Conservation (phyloP, 2,888 invertebrate species). For the Laspeyria flexula region DNA sequence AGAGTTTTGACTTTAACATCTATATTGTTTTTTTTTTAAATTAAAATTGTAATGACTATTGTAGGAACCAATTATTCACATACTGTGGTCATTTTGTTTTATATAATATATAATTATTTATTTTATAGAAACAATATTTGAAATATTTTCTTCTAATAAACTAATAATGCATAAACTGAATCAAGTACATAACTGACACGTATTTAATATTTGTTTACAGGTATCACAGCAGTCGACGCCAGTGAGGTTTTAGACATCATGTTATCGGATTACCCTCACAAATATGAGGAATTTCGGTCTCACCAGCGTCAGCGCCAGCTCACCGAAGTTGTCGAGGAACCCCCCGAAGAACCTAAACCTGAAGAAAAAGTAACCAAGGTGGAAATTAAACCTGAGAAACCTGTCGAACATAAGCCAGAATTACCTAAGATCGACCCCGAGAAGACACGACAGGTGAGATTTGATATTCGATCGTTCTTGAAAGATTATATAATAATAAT, state of each 20-base stretch:
- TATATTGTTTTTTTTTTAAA: too few species aligned
- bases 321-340: constrained; percentile 42
- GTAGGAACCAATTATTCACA: too few species aligned
- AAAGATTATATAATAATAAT: too few species aligned
- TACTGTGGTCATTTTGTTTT: too few species aligned
- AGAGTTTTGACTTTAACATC: too few species aligned
- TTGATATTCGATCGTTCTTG: too few species aligned
- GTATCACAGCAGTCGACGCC: constrained; percentile 95
- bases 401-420: constrained; percentile 62
- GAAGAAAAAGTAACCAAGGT: constrained; percentile 62
- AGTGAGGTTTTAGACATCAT: constrained; percentile 98
- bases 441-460: constrained; percentile 73
- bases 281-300: constrained; percentile 95
- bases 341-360: constrained; percentile 51
- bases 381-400: constrained; percentile 63
- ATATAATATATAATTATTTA: too few species aligned
- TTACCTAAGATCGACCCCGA: constrained; percentile 74
- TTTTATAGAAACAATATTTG: too few species aligned
- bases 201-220: constrained; percentile 69
- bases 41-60: too few species aligned
- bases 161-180: too few species aligned
- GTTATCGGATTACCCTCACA: constrained; percentile 97
- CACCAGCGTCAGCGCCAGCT: constrained; percentile 87
- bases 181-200: too few species aligned
- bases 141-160: too few species aligned